These are phyloP conservation scores for Idaea biselata DNA, from an alignment of 2,888 invertebrate genomes.

Conservation along the genomic window DNA sequence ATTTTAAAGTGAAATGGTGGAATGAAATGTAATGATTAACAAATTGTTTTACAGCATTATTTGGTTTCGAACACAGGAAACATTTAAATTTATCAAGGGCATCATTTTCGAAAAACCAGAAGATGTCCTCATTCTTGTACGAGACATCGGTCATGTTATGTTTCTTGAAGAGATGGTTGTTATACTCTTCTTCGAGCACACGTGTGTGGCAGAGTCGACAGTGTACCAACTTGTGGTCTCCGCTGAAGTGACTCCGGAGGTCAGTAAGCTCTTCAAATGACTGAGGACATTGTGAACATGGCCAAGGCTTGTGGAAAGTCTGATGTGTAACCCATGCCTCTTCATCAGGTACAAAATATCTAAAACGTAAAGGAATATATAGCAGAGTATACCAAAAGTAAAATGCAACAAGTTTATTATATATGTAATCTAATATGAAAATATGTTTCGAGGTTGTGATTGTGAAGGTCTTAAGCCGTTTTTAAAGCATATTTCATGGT, in stretches of 20 bases:
- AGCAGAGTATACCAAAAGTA: too few relatives aligned
- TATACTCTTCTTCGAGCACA: conserved; percentile 59
- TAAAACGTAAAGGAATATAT: conserved; percentile 35
- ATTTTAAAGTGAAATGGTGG: conserved; percentile 72
- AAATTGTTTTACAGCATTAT: conserved; percentile 49
- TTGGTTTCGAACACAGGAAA: conserved; percentile 59
- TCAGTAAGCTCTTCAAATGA: conserved; percentile 54
- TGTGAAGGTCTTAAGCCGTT: neutral
- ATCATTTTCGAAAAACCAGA: conserved; percentile 64
- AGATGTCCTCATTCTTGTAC: conserved; percentile 48
- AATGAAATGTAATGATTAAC: conserved; percentile 71
- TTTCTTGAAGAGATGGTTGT: conserved; percentile 63
- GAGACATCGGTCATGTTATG: conserved; percentile 60
- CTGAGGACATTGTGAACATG: conserved; percentile 69
- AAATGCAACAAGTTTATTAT: neutral
- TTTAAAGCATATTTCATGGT: too few relatives aligned
- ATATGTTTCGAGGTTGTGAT: neutral
- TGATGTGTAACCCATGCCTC: conserved; percentile 59
- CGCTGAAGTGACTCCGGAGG: conserved; percentile 57
- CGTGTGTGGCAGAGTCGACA: conserved; percentile 70
- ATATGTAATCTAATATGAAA: neutral
- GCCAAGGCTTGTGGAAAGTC: conserved; percentile 70
- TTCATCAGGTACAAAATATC: conserved; percentile 69
- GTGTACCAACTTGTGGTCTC: conserved; percentile 61
- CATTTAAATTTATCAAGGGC: conserved; percentile 55